Evolutionary conservation across 2,797 vertebrate genomes (phyloP).

Genomic region (Gambelia wislizenii): DNA sequence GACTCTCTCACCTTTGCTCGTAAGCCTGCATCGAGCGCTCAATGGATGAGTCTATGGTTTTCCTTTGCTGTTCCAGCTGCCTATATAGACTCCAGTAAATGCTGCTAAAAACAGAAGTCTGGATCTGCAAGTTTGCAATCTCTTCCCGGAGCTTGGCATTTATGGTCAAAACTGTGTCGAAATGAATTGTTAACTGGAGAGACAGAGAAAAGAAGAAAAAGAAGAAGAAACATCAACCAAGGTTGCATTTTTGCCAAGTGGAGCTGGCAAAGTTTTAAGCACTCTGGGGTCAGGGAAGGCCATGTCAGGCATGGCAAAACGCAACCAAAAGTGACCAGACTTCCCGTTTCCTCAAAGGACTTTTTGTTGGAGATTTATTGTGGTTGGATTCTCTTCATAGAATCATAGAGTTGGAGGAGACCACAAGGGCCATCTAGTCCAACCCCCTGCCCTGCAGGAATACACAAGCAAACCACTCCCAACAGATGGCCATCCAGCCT

Average conservation of each 20-base stretch:
- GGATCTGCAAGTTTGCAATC: slow-evolving; percentile 58
- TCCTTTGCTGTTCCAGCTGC: slow-evolving; percentile 60
- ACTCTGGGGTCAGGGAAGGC: too few species aligned
- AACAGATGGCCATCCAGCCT: too few species aligned
- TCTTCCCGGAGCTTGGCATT: slow-evolving; percentile 71
- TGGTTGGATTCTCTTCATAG: too few species aligned
- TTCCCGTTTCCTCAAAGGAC: background rate
- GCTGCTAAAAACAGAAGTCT: slow-evolving; percentile 64
- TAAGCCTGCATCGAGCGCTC: slow-evolving; percentile 66
- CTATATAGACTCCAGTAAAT: slow-evolving; percentile 58
- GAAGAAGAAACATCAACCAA: background rate
- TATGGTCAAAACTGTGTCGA: slow-evolving; percentile 65
- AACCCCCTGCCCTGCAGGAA: too few species aligned
- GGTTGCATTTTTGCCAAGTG: background rate
- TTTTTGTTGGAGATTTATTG: too few species aligned
- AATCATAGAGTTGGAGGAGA: too few species aligned
- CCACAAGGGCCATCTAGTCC: too few species aligned
- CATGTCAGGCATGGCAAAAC: too few species aligned
- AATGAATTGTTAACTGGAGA: slow-evolving; percentile 66
- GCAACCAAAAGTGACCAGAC: too few species aligned
- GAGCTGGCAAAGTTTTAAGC: too few species aligned
- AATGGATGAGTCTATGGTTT: slow-evolving; percentile 48
- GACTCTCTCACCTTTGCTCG: slow-evolving; percentile 62
- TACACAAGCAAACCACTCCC: too few species aligned
- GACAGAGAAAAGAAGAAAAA: background rate